Evolutionary conservation across 2,113 vertebrate genomes (phyloP).

Genomic region (Salvelinus sp.): DNA sequence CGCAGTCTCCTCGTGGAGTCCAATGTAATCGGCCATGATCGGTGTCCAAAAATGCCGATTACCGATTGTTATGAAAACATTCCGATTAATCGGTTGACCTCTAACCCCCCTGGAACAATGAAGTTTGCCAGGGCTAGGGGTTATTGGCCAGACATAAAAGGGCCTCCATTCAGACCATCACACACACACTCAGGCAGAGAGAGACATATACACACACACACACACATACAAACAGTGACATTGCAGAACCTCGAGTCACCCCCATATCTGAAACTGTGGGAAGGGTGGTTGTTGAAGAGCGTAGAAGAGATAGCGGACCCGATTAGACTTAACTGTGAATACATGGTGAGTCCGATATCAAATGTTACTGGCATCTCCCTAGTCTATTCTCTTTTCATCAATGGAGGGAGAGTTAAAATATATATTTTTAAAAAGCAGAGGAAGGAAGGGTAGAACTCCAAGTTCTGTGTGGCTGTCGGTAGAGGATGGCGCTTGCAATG

Average conservation of each 20-base stretch:
- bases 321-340: slow-evolving; percentile 52
- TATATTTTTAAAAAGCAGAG: too few relatives aligned
- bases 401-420: too few relatives aligned
- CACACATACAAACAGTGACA: neutral
- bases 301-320: slow-evolving; percentile 6
- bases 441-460: too few relatives aligned
- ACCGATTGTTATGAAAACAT: too few relatives aligned
- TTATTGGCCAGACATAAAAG: neutral
- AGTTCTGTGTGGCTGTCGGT: too few relatives aligned
- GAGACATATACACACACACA: neutral
- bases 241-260: neutral
- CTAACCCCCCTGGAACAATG: neutral
- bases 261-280: too few relatives aligned
- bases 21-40: too few relatives aligned
- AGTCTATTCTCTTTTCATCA: neutral
- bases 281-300: too few relatives aligned
- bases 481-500: too few relatives aligned
- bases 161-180: slow-evolving; percentile 1
- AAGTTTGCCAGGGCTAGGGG: neutral
- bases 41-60: too few relatives aligned
- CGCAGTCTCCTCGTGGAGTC: too few relatives aligned
- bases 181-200: neutral
- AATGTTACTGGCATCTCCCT: neutral
- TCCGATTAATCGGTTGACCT: neutral
- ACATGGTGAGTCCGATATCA: slow-evolving; percentile 41